phyloP scores from a whole-genome alignment of 2,113 vertebrate genomes.

The Microtus oregoni region DNA sequence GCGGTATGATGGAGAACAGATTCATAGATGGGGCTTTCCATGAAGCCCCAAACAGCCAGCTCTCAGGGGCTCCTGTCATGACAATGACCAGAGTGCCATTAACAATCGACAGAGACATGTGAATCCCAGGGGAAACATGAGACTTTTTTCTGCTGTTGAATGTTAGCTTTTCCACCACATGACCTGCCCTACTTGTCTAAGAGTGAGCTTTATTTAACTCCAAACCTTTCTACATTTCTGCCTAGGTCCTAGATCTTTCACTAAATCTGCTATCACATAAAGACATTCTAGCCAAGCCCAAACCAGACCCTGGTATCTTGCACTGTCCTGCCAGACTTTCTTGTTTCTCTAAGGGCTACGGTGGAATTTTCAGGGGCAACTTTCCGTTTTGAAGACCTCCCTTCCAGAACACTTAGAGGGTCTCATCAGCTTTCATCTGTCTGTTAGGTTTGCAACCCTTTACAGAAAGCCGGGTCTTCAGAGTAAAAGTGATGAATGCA shows the following conservation, averaged over 20 bases:
- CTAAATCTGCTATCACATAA: background rate
- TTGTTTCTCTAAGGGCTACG: background rate
- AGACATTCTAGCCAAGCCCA: background rate
- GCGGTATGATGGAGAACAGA: background rate
- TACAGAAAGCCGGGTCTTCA: background rate
- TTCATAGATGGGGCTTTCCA: background rate
- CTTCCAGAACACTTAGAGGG: background rate
- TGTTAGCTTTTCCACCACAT: background rate
- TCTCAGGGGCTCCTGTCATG: background rate
- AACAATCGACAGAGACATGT: background rate
- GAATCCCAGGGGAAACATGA: background rate
- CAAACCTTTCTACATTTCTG: background rate
- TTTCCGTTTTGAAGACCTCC: background rate
- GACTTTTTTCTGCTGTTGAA: background rate
- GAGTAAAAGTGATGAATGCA: background rate
- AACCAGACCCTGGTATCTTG: background rate
- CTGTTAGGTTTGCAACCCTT: background rate
- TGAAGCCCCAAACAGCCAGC: background rate
- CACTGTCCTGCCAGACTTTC: background rate
- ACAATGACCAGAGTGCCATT: background rate
- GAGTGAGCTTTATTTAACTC: background rate
- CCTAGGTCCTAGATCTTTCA: background rate
- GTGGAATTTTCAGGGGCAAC: background rate
- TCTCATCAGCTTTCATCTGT: background rate
- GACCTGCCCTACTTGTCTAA: background rate